Evolutionary conservation across 2,113 vertebrate genomes (phyloP).

Genomic region (Caranx ignobilis): DNA sequence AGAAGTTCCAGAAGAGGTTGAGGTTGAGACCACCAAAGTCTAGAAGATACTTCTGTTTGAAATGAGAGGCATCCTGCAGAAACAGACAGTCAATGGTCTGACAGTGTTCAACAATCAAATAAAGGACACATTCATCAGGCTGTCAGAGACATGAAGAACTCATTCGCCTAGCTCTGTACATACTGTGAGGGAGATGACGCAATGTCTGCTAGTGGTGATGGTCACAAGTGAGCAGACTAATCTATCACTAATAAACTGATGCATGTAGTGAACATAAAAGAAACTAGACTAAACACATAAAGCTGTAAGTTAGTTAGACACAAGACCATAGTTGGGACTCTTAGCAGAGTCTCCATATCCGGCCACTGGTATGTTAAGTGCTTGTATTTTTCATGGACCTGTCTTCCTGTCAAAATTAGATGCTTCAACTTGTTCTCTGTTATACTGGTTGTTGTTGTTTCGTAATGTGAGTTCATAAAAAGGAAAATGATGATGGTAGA

Average conservation of each 20-base stretch:
- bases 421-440: background rate
- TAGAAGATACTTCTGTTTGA: slow-evolving; percentile 92
- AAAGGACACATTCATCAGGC: background rate
- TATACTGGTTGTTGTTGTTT: background rate
- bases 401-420: background rate
- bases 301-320: background rate
- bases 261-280: background rate
- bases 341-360: background rate
- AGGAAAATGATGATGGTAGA: background rate
- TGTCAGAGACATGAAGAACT: background rate
- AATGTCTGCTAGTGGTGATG: background rate
- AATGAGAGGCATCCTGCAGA: slow-evolving; percentile 89
- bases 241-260: background rate
- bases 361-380: too few relatives aligned
- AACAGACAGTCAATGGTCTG: slow-evolving; percentile 32
- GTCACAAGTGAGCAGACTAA: background rate
- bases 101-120: background rate
- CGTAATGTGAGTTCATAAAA: background rate
- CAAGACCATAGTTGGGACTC: background rate
- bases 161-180: background rate
- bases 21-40: slow-evolving; percentile 92
- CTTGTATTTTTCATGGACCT: too few relatives aligned
- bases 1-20: slow-evolving; percentile 94
- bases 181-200: background rate
- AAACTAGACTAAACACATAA: background rate